Evolutionary conservation across 2,113 vertebrate genomes (phyloP).

Genomic region (Syngnathus floridae): DNA sequence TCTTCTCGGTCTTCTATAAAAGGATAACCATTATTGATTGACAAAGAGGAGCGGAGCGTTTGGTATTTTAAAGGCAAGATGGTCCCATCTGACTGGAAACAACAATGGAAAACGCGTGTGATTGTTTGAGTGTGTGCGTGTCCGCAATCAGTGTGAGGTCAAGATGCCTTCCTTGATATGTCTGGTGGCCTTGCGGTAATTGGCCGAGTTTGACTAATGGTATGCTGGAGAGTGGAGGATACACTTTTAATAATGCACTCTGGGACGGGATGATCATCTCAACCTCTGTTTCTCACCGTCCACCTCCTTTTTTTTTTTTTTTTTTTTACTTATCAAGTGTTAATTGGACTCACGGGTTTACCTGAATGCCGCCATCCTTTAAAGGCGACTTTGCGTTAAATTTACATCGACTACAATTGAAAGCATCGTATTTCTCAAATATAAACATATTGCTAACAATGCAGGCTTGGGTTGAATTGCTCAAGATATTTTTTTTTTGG

Average conservation of each 20-base stretch:
- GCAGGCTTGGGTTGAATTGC: background rate
- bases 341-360: slow-evolving; percentile 24
- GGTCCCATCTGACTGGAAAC: slow-evolving; percentile 32
- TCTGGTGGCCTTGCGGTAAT: slow-evolving; percentile 47
- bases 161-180: slow-evolving; percentile 36
- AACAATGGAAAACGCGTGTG: background rate
- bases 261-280: slow-evolving; percentile 38
- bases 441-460: slow-evolving; percentile 5
- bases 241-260: slow-evolving; percentile 50
- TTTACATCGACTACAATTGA: slow-evolving; percentile 16
- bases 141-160: slow-evolving; percentile 22
- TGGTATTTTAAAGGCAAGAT: slow-evolving; percentile 27
- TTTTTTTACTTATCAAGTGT: slow-evolving; percentile 41
- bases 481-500: background rate
- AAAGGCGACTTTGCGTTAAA: background rate
- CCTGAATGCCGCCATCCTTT: background rate
- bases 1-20: background rate
- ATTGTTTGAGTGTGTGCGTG: slow-evolving; percentile 13
- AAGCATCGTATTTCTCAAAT: slow-evolving; percentile 6
- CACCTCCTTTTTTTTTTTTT: slow-evolving; percentile 1
- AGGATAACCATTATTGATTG: slow-evolving; percentile 2
- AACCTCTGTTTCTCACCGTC: slow-evolving; percentile 6
- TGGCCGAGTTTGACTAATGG: slow-evolving; percentile 51
- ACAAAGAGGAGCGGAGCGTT: slow-evolving; percentile 11
- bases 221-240: slow-evolving; percentile 31